Conservation (phyloP, 2,113 vertebrate species). For the human (Homo sapiens) region GRCh38 chr12:103359501-103360000, state of each 20-base stretch:
- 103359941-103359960: background rate
- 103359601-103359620: background rate
- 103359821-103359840: background rate
- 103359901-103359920: no score
- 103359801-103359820: background rate
- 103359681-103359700: background rate
- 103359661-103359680: background rate
- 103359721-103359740: background rate
- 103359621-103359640: background rate
- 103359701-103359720: background rate
- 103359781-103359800: background rate
- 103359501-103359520: background rate
- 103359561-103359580: no score
- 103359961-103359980: background rate
- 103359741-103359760: background rate
- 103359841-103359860: background rate
- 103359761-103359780: background rate
- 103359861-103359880: background rate
- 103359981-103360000: background rate
- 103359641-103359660: no score
- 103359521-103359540: background rate
- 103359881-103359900: background rate
- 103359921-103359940: no score
- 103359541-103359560: background rate
- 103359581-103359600: background rate